Conservation (phyloP, 2,888 invertebrate genomes). For the Thymelicus sylvestris region DNA sequence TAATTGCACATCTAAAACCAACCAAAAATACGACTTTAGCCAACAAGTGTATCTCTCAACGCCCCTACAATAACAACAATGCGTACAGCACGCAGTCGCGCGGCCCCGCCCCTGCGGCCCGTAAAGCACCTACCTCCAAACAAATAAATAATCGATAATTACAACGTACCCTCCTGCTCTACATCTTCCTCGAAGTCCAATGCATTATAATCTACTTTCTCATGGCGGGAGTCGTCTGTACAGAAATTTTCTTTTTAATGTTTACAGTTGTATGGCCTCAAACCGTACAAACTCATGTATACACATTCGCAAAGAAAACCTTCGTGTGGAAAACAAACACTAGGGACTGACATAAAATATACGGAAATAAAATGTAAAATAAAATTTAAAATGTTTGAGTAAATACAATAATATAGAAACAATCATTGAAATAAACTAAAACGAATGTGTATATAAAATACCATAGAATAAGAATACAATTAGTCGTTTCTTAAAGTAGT, state of each 20-base stretch:
- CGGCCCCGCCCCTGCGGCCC: no score
- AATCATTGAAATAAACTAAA: not conserved
- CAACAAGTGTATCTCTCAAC: no score
- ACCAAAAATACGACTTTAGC: no score
- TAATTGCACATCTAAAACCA: no score
- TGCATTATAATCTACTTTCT: constrained; percentile 88
- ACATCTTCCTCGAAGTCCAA: constrained; percentile 89
- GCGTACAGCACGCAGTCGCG: no score
- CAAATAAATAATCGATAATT: not conserved
- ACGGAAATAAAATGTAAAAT: no score
- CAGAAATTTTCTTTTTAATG: constrained; percentile 40
- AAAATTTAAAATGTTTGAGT: no score
- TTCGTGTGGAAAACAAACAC: not conserved
- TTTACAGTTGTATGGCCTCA: not conserved
- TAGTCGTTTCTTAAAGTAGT: no score
- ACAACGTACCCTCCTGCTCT: constrained; percentile 78
- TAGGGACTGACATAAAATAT: no score
- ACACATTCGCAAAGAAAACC: constrained; percentile 1
- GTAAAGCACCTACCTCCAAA: no score
- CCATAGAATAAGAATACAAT: not conserved
- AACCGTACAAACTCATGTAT: not conserved
- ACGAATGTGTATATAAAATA: not conserved
- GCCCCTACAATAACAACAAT: no score
- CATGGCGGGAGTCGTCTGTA: constrained; percentile 67
- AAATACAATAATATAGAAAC: no score